Evolutionary conservation across 1,140 invertebrate species (phyloP).

Genomic region (Arion vulgaris): DNA sequence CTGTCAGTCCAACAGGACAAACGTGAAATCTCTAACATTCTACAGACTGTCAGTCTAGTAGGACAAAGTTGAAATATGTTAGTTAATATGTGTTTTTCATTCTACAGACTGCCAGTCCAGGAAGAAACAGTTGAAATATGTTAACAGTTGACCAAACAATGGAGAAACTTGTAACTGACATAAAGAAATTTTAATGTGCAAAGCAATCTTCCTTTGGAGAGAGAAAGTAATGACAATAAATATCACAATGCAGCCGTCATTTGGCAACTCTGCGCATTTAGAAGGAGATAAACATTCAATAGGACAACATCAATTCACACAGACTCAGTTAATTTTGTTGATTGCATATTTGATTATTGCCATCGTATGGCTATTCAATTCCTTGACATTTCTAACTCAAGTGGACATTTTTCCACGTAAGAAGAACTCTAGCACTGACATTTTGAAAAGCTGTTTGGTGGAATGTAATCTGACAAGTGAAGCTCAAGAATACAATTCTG

Average conservation of each 20-base stretch:
- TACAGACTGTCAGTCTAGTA: too few species aligned
- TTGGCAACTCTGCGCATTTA: background rate
- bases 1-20: too few species aligned
- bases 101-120: too few species aligned
- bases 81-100: too few species aligned
- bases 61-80: too few species aligned
- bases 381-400: background rate
- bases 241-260: background rate
- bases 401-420: background rate
- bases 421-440: background rate
- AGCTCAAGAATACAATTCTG: background rate
- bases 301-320: slow-evolving; percentile 48
- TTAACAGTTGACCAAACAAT: too few species aligned
- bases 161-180: too few species aligned
- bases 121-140: too few species aligned
- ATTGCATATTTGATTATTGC: slow-evolving; percentile 27
- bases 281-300: slow-evolving; percentile 45
- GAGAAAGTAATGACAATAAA: too few species aligned
- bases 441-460: background rate
- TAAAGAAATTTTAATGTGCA: too few species aligned
- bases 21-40: too few species aligned
- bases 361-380: slow-evolving; percentile 33
- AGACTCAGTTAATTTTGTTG: slow-evolving; percentile 49
- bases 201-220: too few species aligned
- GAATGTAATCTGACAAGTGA: background rate